A percentile compares a stretch with the other conserved stretches of the same genome.
phyloP scores from a whole-genome alignment of 2,888 invertebrate species.

The Rhagonycha lutea region DNA sequence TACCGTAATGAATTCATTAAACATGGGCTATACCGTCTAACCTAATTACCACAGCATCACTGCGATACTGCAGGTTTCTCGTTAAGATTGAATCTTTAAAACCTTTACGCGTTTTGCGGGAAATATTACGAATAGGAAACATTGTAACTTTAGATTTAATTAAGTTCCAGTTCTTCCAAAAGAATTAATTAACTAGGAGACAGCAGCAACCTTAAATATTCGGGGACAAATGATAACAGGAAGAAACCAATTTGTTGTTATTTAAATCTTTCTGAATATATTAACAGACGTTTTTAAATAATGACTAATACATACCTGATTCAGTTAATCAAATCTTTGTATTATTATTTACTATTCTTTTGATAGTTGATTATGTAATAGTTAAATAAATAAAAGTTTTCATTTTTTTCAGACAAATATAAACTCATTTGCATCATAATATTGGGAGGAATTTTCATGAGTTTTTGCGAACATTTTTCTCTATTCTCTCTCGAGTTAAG shows the following conservation, averaged over 20 bases:
- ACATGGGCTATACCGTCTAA: constrained; percentile 23
- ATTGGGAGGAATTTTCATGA: too few species aligned
- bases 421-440: too few species aligned
- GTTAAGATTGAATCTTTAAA: constrained; percentile 23
- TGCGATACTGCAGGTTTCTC: constrained; percentile 19
- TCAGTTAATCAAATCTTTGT: background rate
- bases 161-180: constrained; percentile 50
- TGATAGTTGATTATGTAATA: too few species aligned
- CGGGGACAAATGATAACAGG: constrained; percentile 47
- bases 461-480: too few species aligned
- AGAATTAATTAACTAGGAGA: constrained; percentile 52
- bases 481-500: too few species aligned
- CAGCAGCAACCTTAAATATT: constrained; percentile 45
- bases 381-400: too few species aligned
- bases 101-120: constrained; percentile 29
- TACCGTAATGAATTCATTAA: constrained; percentile 36
- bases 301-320: too few species aligned
- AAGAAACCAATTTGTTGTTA: constrained; percentile 51
- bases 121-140: constrained; percentile 47
- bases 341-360: too few species aligned
- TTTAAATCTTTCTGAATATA: constrained; percentile 45
- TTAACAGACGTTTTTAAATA: background rate
- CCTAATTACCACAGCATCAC: constrained; percentile 21
- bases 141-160: constrained; percentile 52
- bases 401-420: too few species aligned